Evolutionary conservation across 2,113 vertebrate genomes (phyloP).

Genomic region (Vicugna pacos): DNA sequence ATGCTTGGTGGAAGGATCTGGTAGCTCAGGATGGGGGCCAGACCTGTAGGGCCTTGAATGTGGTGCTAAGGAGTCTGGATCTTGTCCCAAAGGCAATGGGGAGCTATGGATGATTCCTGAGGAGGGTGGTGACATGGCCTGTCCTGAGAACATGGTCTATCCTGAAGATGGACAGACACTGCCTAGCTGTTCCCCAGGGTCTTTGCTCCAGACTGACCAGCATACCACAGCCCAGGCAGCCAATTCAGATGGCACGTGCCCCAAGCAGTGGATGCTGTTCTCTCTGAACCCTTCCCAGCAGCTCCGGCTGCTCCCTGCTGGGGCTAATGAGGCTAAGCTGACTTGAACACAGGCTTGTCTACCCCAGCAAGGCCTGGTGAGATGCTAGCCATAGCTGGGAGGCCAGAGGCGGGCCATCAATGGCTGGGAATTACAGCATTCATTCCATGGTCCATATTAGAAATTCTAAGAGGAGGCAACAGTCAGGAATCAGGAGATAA

Average conservation of each 20-base stretch:
- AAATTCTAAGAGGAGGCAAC: not conserved
- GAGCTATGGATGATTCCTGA: not conserved
- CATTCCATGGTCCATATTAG: not conserved
- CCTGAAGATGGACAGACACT: not conserved
- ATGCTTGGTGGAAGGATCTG: not conserved
- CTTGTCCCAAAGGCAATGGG: not conserved
- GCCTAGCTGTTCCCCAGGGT: not conserved
- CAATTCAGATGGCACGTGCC: not conserved
- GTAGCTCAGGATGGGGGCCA: not conserved
- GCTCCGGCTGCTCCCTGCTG: not conserved
- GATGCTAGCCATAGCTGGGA: not conserved
- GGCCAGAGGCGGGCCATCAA: not conserved
- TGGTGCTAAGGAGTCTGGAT: not conserved
- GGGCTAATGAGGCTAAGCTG: not conserved
- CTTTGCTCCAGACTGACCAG: conserved; percentile 1
- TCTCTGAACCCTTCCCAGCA: not conserved
- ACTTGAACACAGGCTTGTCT: not conserved
- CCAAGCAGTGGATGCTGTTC: not conserved
- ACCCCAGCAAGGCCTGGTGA: not conserved
- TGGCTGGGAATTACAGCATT: not conserved
- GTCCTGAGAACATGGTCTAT: not conserved
- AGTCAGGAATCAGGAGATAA: not conserved
- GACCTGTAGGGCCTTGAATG: not conserved
- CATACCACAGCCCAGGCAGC: not conserved
- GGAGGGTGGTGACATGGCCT: not conserved